phyloP scores from a whole-genome alignment of 2,888 invertebrate species.

The Torymus tubicola region DNA sequence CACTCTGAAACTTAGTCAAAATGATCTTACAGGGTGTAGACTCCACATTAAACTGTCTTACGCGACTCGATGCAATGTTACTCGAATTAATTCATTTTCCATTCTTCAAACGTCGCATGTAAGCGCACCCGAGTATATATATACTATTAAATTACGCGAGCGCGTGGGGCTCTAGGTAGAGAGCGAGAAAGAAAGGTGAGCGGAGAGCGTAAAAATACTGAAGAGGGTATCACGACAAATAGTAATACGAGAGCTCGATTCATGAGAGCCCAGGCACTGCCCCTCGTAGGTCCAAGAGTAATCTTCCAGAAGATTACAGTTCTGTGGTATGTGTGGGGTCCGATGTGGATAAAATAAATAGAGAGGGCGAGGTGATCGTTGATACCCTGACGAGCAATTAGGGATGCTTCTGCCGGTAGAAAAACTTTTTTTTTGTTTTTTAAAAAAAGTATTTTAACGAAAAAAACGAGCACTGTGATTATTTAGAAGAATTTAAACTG shows the following conservation, averaged over 20 bases:
- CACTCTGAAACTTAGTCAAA: conserved; percentile 18
- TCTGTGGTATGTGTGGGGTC: not conserved
- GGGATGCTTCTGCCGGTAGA: not conserved
- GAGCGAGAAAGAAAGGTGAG: not conserved
- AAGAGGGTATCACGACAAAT: conserved; percentile 14
- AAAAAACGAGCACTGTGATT: no score
- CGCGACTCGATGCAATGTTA: no score
- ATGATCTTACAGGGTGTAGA: conserved; percentile 26
- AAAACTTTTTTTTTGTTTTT: no score
- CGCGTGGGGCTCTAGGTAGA: no score
- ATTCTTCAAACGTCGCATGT: not conserved
- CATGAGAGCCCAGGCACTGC: no score
- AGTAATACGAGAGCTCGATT: conserved; percentile 1
- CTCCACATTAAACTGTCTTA: no score
- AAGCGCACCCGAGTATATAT: no score
- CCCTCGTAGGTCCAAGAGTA: not conserved
- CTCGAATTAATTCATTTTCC: not conserved
- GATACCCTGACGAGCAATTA: conserved; percentile 25
- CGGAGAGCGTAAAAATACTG: conserved; percentile 10
- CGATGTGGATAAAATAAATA: conserved; percentile 47
- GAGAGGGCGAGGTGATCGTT: conserved; percentile 1
- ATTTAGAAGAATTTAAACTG: no score
- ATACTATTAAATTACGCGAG: conserved; percentile 15
- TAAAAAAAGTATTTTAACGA: no score
- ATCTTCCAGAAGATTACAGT: conserved; percentile 28